phyloP scores from a whole-genome alignment of 1,140 invertebrate genomes.

The Tetraneura akinire region DNA sequence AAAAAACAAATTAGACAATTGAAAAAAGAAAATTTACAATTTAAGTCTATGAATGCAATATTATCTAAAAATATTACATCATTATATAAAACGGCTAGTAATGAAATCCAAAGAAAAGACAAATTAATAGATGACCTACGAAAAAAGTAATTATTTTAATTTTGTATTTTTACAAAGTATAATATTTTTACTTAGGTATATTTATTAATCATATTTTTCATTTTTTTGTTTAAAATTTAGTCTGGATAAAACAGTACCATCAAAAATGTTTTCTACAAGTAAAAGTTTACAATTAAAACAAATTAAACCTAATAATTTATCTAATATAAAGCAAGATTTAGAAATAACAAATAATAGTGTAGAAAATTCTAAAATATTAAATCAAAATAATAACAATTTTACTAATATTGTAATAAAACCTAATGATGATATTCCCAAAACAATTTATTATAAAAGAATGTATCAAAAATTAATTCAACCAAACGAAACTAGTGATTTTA shows the following conservation, averaged over 20 bases:
- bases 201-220: conserved; percentile 5
- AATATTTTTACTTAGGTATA: neutral
- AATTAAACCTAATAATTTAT: neutral
- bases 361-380: neutral
- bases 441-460: conserved; percentile 25
- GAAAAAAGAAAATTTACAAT: conserved; percentile 25
- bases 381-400: neutral
- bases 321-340: neutral
- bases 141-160: conserved; percentile 52
- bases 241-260: neutral
- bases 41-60: conserved; percentile 1
- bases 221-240: conserved; percentile 9
- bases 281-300: neutral
- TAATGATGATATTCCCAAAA: conserved; percentile 24
- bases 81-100: conserved; percentile 54
- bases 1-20: conserved; percentile 38
- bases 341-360: neutral
- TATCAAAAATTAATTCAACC: conserved; percentile 30
- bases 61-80: conserved; percentile 47
- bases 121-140: conserved; percentile 52
- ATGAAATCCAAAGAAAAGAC: conserved; percentile 48
- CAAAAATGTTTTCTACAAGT: conserved; percentile 27
- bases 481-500: neutral
- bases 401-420: neutral
- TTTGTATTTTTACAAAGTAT: neutral